Conservation (phyloP, 35 echinoderm and acorn worm species). For the Hemicentrotus pulcherrimus region DNA sequence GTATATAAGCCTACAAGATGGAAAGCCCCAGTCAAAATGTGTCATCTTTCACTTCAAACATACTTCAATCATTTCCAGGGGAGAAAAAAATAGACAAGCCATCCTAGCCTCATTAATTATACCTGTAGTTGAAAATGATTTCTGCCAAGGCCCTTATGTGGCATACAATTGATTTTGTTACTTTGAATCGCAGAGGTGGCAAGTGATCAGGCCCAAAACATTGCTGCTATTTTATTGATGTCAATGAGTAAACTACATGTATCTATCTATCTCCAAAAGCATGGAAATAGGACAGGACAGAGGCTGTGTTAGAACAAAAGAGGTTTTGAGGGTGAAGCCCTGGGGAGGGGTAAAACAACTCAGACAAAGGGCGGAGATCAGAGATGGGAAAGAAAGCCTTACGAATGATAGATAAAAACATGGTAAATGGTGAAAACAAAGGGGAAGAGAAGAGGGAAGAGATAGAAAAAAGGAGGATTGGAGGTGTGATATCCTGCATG, state of each 20-base stretch:
- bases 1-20: neutral
- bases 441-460: neutral
- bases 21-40: neutral
- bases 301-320: neutral
- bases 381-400: neutral
- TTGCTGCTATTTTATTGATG: no score
- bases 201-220: no score
- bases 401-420: neutral
- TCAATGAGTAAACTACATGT: neutral
- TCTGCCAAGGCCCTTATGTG: no score
- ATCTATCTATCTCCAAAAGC: neutral
- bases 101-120: no score
- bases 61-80: neutral
- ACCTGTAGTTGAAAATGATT: no score
- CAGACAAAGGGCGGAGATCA: neutral
- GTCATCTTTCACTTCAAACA: neutral
- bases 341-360: neutral
- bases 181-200: no score
- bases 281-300: no score
- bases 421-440: neutral
- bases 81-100: no score
- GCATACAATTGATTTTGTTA: no score
- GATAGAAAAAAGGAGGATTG: neutral
- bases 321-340: neutral
- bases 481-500: constrained; percentile 15